A percentile compares a stretch with the other conserved stretches of the same genome.
Evolutionary conservation across 2,888 invertebrate species (phyloP).

Genomic region (Oscheius sp.): DNA sequence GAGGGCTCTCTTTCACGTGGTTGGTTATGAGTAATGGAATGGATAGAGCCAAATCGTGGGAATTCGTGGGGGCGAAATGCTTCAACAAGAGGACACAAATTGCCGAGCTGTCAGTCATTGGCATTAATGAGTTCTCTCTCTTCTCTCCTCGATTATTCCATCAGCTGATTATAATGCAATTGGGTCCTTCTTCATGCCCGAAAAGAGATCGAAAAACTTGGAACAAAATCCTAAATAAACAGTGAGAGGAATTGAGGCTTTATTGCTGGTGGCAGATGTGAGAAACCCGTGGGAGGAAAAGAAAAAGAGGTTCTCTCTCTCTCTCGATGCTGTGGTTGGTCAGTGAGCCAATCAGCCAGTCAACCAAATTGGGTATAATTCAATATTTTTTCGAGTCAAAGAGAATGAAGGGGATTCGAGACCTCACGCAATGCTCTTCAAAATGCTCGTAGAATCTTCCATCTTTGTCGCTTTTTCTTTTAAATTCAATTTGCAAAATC

Average conservation of each 20-base stretch:
- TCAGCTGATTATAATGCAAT: background rate
- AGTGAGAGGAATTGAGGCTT: conserved; percentile 4
- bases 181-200: background rate
- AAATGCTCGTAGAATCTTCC: too few relatives aligned
- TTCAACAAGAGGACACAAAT: background rate
- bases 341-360: too few relatives aligned
- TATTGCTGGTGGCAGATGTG: conserved; percentile 12
- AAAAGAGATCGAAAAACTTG: background rate
- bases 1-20: background rate
- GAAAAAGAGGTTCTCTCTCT: too few relatives aligned
- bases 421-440: too few relatives aligned
- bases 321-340: too few relatives aligned
- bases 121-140: background rate
- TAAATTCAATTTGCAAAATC: too few relatives aligned
- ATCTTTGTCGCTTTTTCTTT: too few relatives aligned
- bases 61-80: background rate
- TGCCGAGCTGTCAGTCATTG: conserved; percentile 1
- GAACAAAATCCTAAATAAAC: background rate
- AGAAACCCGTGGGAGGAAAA: background rate
- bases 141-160: background rate
- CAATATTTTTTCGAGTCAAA: too few relatives aligned
- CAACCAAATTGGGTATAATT: too few relatives aligned
- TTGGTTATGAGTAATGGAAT: background rate
- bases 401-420: background rate
- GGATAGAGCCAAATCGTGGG: too few relatives aligned